Base-by-base conservation (phyloP, 2,888 invertebrate genomes). In the Mamestra brassicae region DNA sequence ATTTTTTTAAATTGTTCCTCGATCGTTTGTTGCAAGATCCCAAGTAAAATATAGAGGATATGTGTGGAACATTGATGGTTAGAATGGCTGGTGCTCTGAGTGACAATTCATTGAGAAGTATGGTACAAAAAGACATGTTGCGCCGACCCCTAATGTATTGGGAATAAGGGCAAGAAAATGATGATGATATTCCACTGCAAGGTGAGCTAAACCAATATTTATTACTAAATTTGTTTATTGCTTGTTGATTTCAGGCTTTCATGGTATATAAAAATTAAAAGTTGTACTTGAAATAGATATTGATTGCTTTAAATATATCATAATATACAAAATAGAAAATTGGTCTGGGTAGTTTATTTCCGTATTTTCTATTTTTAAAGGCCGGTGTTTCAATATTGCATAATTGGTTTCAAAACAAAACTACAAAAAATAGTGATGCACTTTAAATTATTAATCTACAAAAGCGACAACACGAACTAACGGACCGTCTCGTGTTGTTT, bases 371-470 rank as follows among this genome's bases (percentile, higher is more conserved):
- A 0, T 45, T 62, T 26, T 42, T 13, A n/a, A 13, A 62, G 7
- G 42, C 13, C 62, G 4, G 7, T 26, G 0, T 45, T 62, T 7
- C 45, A 62, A 45, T 61, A 26, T 3, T 26, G 15, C 26, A n/a
- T 45, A 26, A 62, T 62, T 26, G 15, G 45, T 62, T 45, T 17
- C 3, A 15, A 38, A 10, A 67, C 5, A 76, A 68, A 77, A 52
- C 34, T 45, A 34, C 36, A n/a, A 47, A 45, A 74, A 75, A 81
- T 15, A 6, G 45, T 15, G 15, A 54, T 34, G 38, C 78, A 66
- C n/a, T 57, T 34, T 7, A 52, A 61, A 52, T 61, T n/a, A 81
- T 81, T 65, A 76, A 77, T 83, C 62, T 38, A 52, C 7, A 63
- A 71, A 70, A 75, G 38, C 38, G 38, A 34, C 34, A 71, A 62